A percentile compares a stretch with the other conserved stretches of the same genome.
Conservation (phyloP, 2,888 invertebrate genomes). For the Thera obeliscata region DNA sequence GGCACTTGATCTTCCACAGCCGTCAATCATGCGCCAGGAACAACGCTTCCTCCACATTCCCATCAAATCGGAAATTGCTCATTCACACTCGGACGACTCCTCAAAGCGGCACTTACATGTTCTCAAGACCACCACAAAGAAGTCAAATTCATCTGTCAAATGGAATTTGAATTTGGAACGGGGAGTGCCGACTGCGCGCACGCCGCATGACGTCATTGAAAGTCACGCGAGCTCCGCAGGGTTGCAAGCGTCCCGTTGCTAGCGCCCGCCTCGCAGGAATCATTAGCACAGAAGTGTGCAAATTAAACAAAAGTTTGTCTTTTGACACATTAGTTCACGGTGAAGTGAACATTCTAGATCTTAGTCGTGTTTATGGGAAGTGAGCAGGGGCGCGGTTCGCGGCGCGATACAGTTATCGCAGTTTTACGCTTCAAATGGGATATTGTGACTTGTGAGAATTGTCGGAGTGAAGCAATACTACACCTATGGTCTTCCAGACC, state of each 20-base stretch:
- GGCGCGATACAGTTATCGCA: constrained; percentile 48
- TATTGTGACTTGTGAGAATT: constrained; percentile 48
- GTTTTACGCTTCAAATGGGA: constrained; percentile 55
- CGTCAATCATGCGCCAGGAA: constrained; percentile 49
- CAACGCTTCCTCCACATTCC: constrained; percentile 55
- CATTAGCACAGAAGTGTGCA: constrained; percentile 53
- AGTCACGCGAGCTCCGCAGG: constrained; percentile 61
- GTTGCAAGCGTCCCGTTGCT: constrained; percentile 43
- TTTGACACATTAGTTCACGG: constrained; percentile 70
- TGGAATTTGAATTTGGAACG: constrained; percentile 60
- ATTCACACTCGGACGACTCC: constrained; percentile 72
- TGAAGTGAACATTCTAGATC: constrained; percentile 73
- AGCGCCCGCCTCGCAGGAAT: constrained; percentile 46
- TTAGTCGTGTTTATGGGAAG: constrained; percentile 70
- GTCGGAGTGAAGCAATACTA: constrained; percentile 16
- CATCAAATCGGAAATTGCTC: constrained; percentile 75
- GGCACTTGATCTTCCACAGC: constrained; percentile 47
- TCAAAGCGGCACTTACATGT: constrained; percentile 59
- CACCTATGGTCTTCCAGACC: constrained; percentile 22
- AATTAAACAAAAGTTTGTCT: constrained; percentile 61
- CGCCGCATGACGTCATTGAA: constrained; percentile 67
- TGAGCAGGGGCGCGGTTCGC: constrained; percentile 63
- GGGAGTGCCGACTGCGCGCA: constrained; percentile 59
- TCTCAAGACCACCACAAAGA: constrained; percentile 63
- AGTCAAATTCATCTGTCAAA: constrained; percentile 69